Evolutionary conservation across 2,113 vertebrate species (phyloP), one percentile per base, ranked within the genome.

Genomic region (Hypomesus transpacificus): DNA sequence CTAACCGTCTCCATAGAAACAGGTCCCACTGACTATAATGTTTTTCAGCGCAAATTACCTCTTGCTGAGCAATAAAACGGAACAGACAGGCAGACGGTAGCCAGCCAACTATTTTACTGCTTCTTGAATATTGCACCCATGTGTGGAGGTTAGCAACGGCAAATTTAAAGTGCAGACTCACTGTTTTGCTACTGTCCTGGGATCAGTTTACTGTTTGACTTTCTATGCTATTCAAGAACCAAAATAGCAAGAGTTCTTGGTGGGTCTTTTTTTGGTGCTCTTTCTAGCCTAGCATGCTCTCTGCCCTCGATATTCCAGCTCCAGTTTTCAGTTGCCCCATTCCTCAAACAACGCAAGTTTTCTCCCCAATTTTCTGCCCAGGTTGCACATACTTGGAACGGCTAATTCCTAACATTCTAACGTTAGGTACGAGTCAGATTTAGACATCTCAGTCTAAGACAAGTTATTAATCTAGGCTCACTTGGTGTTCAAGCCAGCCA

Each of bases 1-100:
- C 79, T 79, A 77, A 76, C 61, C 17, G 64, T 85, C 64, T 71
- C 83, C 81, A 87, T 85, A 78, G 81, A 75, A 84, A 84, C 82
- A 67, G 59, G 54, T 66, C 78, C 69, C 74, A 57, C 64, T 26
- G 57, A 68, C 69, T 39, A 46, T 58, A 13, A 53, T 70, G 75
- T 74, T 69, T 74, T 79, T 60, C 66, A 66, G 71, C 61, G 78
- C 74, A 84, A 70, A 76, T 75, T 54, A 71, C 61, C 66, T 65
- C 73, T 73, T 71, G 66, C 73, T 71, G 75, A 80, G 80, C 71
- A 57, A 68, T 76, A 78, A 76, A 79, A 66, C 74, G 65, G 71
- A 65, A 63, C 61, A 34, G 60, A 51, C 69, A 57, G 71, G 58
- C 72, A 54, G 69, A 39, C 72, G 54, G 66, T 65, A 73, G 79